Base-by-base conservation (phyloP, 2,888 invertebrate species). In the Agrochola lychnidis region DNA sequence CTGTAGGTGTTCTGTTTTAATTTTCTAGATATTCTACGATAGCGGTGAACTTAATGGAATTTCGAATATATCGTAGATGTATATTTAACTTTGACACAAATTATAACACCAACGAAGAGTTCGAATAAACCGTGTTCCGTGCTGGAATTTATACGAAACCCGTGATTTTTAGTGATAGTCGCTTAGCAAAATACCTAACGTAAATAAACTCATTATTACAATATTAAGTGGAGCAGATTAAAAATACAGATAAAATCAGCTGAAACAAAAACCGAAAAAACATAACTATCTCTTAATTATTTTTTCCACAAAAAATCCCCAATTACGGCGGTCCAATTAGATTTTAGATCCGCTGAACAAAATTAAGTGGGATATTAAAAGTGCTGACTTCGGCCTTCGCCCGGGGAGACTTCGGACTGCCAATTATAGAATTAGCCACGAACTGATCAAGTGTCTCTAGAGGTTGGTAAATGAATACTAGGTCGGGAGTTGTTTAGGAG, bases 331-430 rank as follows among this genome's bases (percentile, higher is more conserved):
- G 53, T 56, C 71, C 81, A 85, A 85, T 83, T 81, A 83, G 57
- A 85, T 80, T 85, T 77, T 75, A 76, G 85, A 81, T 74, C 59
- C 73, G 64, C 62, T 70, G 70, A 81, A 76, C 70, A 79, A 80
- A 77, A 84, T 86, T 74, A 84, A 84, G 84, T 73, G 76, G 75
- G 76, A 79, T 78, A 85, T 87, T 82, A 85, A 85, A 87, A 87
- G 69, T 83, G 85, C 83, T 83, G 85, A 83, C 81, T 78, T 61
- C 66, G 73, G 62, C 85, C 68, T 78, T 61, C 68, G 72, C 59
- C 85, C 70, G 42, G 53, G 7, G 87, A 78, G 81, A 74, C 71
- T 77, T 81, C 51, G 70, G 80, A 74, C 79, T 85, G 79, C 78
- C 84, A 86, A 86, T 86, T 86, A 87, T 76, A 82, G 77, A 82